These are phyloP conservation scores for Sesia apiformis DNA, from an alignment of 2,888 invertebrate genomes.

Conservation along the genomic window DNA sequence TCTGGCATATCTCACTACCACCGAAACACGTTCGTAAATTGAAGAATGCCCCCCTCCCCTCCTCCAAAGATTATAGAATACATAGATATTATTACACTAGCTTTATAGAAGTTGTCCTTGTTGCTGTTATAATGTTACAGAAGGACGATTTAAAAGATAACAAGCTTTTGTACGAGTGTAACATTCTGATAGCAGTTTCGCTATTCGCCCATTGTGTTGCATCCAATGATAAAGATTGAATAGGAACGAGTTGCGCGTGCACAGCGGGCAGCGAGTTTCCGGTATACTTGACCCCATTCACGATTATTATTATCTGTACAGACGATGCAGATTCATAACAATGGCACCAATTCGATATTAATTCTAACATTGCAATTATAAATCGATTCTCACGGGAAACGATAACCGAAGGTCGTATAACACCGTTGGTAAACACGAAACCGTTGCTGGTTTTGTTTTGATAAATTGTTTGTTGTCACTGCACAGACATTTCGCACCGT, in stretches of 20 bases:
- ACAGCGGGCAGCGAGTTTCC: constrained; percentile 46
- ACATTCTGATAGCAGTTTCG: background rate
- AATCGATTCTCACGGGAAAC: constrained; percentile 36
- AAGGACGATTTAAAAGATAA: background rate
- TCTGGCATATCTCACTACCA: too few species aligned
- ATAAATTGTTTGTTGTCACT: constrained; percentile 42
- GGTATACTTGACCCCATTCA: constrained; percentile 66
- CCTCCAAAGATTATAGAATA: too few species aligned
- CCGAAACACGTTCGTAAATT: too few species aligned
- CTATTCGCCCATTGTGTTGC: constrained; percentile 27
- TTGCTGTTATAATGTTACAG: background rate
- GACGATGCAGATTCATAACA: constrained; percentile 5
- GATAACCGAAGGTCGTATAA: constrained; percentile 8
- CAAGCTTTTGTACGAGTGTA: background rate
- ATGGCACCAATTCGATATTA: constrained; percentile 1
- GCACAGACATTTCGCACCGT: constrained; percentile 4
- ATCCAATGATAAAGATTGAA: constrained; percentile 46
- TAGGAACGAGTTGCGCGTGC: constrained; percentile 44
- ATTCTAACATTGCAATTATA: background rate
- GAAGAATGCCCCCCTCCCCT: too few species aligned
- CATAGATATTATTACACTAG: background rate
- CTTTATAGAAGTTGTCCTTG: background rate
- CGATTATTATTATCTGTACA: constrained; percentile 10
- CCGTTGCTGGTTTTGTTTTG: constrained; percentile 29
- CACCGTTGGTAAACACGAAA: constrained; percentile 7